Base-by-base conservation (phyloP, 2,797 vertebrate genomes). In the Heteromormyrus szaboi region DNA sequence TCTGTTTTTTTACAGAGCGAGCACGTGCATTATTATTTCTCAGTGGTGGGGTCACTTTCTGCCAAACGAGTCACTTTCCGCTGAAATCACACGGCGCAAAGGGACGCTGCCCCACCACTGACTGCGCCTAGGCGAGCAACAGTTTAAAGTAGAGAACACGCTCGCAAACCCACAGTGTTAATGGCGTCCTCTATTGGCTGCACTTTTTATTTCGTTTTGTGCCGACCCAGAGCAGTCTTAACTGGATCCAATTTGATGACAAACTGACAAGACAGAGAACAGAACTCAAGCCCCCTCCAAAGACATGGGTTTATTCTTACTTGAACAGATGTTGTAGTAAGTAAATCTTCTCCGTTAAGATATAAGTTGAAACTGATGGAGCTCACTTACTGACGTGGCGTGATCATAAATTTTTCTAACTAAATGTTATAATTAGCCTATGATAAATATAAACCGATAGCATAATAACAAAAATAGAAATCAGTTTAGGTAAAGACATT, bases 161-260 rank as follows among this genome's bases (percentile, higher is more conserved):
- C 14, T 62, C 41, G 85, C 56, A 17, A 79, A 37, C 9, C 33
- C 76, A 12, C 41, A 81, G 54, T 85, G 48, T 33, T 90, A 94
- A 93, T 85, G 87, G 59, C 90, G 92, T 89, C 93, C 91, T 91
- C 93, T 93, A 89, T 93, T 89, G 93, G 92, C 89, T 86, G 72
- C 11, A 22, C 7, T 79, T 29, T 11, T 84, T 44, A 84, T 84
- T 84, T 84, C 81, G 48, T 84, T 22, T 25, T 50, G 8, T 84
- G 48, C 68, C 17, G 68, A 76, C 33, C 68, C 37, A 76, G 6
- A 79, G 87, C 68, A 37, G 68, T 76, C 68, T 76, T 76, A 41
- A 76, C 29, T 41, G 68, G 68, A 76, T 76, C 33, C 68, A 41
- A 41, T 76, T 76, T 50, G 59, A 88, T 41, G 68, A 22, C 72